Percentiles rank a stretch among this genome's conserved stretches.
Conservation (phyloP, 2,797 vertebrate genomes). For the Darevskia nairensis region DNA sequence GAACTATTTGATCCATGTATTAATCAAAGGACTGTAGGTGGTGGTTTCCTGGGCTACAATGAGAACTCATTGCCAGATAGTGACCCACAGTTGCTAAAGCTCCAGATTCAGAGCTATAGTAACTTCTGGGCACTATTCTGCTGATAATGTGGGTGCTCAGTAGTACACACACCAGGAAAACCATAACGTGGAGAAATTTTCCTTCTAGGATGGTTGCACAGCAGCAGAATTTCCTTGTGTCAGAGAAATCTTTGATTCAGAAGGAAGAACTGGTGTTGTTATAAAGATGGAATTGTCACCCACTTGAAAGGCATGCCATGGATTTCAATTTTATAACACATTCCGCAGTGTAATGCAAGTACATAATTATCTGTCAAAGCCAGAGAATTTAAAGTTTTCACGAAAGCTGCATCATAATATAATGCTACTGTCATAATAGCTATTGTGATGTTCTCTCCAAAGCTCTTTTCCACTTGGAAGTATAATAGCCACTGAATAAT, state of each 20-base stretch:
- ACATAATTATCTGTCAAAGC: constrained; percentile 67
- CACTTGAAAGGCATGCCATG: constrained; percentile 57
- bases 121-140: not conserved
- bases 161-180: not conserved
- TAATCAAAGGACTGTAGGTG: not conserved
- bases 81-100: not conserved
- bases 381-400: constrained; percentile 38
- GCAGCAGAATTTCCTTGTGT: not conserved
- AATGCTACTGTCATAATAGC: constrained; percentile 54
- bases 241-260: not conserved
- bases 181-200: not conserved
- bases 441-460: constrained; percentile 45
- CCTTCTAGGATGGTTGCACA: not conserved
- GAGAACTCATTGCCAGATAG: not conserved
- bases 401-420: constrained; percentile 55
- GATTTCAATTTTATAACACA: constrained; percentile 62
- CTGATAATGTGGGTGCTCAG: not conserved
- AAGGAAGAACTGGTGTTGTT: not conserved
- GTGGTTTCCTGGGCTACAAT: not conserved
- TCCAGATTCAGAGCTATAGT: not conserved
- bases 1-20: not conserved
- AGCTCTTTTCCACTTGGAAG: constrained; percentile 64
- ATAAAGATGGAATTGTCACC: not conserved
- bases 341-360: constrained; percentile 56
- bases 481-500: constrained; percentile 59